Evolutionary conservation across 2,888 invertebrate genomes (phyloP).

Genomic region (Pachydiplax longipennis): DNA sequence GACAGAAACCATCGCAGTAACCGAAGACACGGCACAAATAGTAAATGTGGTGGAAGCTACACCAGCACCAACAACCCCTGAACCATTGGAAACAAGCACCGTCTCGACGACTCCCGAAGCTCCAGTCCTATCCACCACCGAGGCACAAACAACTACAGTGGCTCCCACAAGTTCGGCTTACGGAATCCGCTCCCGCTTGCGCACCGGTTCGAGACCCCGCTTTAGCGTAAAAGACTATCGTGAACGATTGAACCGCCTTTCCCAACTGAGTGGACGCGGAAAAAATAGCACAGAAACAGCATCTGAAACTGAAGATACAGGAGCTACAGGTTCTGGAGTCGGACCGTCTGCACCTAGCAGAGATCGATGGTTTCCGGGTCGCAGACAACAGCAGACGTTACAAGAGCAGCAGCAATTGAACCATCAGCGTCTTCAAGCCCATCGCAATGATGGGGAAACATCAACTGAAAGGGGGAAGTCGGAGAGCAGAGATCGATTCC

Average conservation of each 20-base stretch:
- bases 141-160: neutral
- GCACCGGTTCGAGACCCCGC: slow-evolving; percentile 65
- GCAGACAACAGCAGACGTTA: slow-evolving; percentile 12
- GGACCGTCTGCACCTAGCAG: neutral
- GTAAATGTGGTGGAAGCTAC: neutral
- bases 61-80: neutral
- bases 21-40: neutral
- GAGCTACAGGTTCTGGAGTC: neutral
- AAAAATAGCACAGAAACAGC: neutral
- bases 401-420: slow-evolving; percentile 25
- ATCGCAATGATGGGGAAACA: neutral
- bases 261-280: neutral
- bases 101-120: neutral
- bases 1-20: neutral
- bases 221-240: slow-evolving; percentile 82
- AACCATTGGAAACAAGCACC: neutral
- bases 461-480: neutral
- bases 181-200: slow-evolving; percentile 20
- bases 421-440: neutral
- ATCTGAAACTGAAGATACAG: neutral
- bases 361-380: slow-evolving; percentile 23
- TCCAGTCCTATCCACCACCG: neutral
- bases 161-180: slow-evolving; percentile 1
- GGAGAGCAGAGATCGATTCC: neutral
- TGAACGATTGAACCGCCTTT: slow-evolving; percentile 64